A percentile compares a stretch with the other conserved stretches of the same genome.
phyloP scores from a whole-genome alignment of 2,113 vertebrate genomes.

The Ammodytes marinus region DNA sequence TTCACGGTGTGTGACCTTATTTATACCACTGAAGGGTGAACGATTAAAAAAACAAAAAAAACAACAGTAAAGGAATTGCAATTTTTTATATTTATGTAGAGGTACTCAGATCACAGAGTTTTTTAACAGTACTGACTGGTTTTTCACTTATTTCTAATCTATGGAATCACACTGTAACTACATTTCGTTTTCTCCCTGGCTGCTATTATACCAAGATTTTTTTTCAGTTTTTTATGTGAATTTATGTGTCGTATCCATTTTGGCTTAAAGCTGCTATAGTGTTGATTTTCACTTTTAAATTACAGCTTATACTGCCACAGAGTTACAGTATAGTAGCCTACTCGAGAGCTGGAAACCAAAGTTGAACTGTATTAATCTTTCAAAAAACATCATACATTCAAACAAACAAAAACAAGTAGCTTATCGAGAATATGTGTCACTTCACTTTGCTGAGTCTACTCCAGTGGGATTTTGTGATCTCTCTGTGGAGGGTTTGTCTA shows the following conservation, averaged over 20 bases:
- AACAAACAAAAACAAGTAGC: slow-evolving; percentile 45
- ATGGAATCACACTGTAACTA: slow-evolving; percentile 80
- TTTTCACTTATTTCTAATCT: slow-evolving; percentile 52
- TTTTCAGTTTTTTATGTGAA: slow-evolving; percentile 31
- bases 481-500: slow-evolving; percentile 58
- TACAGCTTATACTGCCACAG: slow-evolving; percentile 83
- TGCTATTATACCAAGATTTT: slow-evolving; percentile 75
- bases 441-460: slow-evolving; percentile 43
- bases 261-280: slow-evolving; percentile 80
- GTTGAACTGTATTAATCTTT: slow-evolving; percentile 75
- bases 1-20: slow-evolving; percentile 53
- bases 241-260: slow-evolving; percentile 74
- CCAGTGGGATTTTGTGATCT: slow-evolving; percentile 53
- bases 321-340: slow-evolving; percentile 69
- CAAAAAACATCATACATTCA: not conserved
- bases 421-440: slow-evolving; percentile 44
- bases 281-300: slow-evolving; percentile 63
- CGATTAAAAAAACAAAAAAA: slow-evolving; percentile 59
- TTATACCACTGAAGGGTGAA: slow-evolving; percentile 68
- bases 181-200: slow-evolving; percentile 69
- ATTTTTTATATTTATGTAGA: slow-evolving; percentile 78
- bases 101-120: slow-evolving; percentile 76
- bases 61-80: slow-evolving; percentile 59
- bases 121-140: slow-evolving; percentile 46
- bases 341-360: slow-evolving; percentile 84